Evolutionary conservation across 1,140 invertebrate species (phyloP).

Genomic region (Dolichoris vasculosae): DNA sequence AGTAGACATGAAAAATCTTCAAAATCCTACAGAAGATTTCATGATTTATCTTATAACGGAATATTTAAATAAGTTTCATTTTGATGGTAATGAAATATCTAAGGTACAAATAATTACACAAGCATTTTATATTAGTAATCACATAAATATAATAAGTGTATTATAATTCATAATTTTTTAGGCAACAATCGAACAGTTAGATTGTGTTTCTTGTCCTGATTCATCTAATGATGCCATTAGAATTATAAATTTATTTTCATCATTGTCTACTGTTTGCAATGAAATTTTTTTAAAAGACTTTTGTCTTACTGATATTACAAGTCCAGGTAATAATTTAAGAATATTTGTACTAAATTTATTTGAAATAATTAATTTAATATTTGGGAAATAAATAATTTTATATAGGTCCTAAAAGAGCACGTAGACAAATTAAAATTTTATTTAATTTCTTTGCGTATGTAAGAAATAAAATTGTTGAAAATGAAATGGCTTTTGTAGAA

Average conservation of each 20-base stretch:
- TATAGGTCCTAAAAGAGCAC: constrained; percentile 59
- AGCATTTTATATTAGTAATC: background rate
- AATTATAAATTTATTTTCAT: constrained; percentile 59
- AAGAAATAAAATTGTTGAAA: constrained; percentile 55
- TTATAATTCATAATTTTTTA: constrained; percentile 48
- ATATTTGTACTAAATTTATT: background rate
- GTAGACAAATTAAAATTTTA: constrained; percentile 58
- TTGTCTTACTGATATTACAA: constrained; percentile 61
- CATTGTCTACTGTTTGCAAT: constrained; percentile 56
- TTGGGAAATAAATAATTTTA: constrained; percentile 7
- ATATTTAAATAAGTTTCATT: constrained; percentile 57
- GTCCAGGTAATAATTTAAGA: constrained; percentile 55
- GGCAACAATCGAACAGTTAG: constrained; percentile 57
- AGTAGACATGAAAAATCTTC: constrained; percentile 57
- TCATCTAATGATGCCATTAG: constrained; percentile 55
- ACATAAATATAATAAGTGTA: background rate
- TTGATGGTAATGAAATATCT: constrained; percentile 55
- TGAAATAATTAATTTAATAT: background rate
- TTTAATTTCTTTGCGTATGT: constrained; percentile 63
- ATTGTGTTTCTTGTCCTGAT: constrained; percentile 50
- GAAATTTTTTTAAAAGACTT: constrained; percentile 63
- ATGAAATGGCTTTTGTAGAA: constrained; percentile 52
- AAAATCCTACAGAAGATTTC: constrained; percentile 62
- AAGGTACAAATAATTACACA: constrained; percentile 30
- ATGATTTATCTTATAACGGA: constrained; percentile 56